Evolutionary conservation across 2,888 invertebrate genomes (phyloP).

Genomic region (Ernsta delagoae): DNA sequence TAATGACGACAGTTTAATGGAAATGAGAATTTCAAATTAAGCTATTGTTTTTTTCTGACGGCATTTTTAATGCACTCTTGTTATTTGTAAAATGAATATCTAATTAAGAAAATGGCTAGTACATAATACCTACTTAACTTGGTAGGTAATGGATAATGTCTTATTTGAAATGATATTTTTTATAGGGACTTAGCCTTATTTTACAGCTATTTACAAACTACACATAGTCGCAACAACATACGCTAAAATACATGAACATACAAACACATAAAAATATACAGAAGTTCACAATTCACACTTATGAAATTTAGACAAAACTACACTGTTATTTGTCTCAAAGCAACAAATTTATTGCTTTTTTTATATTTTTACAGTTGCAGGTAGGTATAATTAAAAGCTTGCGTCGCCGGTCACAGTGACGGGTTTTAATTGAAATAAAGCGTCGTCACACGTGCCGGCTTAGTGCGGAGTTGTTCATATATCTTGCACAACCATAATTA

Average conservation of each 20-base stretch:
- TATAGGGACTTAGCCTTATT: too few species aligned
- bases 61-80: neutral
- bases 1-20: neutral
- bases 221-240: too few species aligned
- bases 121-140: too few species aligned
- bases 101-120: too few species aligned
- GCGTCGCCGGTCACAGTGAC: constrained; percentile 45
- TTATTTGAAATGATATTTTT: neutral
- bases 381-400: constrained; percentile 26
- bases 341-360: neutral
- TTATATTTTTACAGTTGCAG: neutral
- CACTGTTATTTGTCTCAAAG: too few species aligned
- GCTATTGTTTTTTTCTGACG: constrained; percentile 2
- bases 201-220: too few species aligned
- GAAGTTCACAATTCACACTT: too few species aligned
- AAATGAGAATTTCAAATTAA: constrained; percentile 3
- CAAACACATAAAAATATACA: too few species aligned
- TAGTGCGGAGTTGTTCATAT: constrained; percentile 39
- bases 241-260: too few species aligned
- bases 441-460: constrained; percentile 33
- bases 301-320: too few species aligned
- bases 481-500: constrained; percentile 46
- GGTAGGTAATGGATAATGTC: neutral
- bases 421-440: constrained; percentile 61
- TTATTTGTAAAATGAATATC: neutral